Evolutionary conservation across 2,113 vertebrate genomes (phyloP).

Genomic region (Thinocorus orbignyianus): DNA sequence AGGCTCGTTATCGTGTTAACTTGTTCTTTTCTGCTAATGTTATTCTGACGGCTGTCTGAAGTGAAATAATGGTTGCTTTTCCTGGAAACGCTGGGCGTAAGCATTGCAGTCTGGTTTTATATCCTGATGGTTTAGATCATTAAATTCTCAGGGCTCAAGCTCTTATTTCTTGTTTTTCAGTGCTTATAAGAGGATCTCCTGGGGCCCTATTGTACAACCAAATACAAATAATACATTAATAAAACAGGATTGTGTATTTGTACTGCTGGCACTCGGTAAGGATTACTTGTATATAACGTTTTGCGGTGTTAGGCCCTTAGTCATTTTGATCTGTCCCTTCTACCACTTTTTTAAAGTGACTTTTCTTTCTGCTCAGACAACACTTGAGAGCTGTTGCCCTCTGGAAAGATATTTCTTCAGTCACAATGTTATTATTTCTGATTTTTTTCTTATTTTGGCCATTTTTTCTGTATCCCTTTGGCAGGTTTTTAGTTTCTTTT

Average conservation of each 20-base stretch:
- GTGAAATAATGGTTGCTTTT: not conserved
- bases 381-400: not conserved
- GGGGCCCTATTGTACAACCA: not conserved
- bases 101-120: not conserved
- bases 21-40: not conserved
- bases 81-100: not conserved
- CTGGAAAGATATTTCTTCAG: not conserved
- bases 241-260: not conserved
- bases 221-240: slow-evolving; percentile 37
- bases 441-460: not conserved
- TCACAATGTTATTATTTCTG: not conserved
- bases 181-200: slow-evolving; percentile 15
- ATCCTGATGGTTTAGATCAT: not conserved
- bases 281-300: not conserved
- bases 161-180: slow-evolving; percentile 25
- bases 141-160: not conserved
- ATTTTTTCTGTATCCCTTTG: not conserved
- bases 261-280: not conserved
- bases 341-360: not conserved
- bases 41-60: not conserved
- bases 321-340: not conserved
- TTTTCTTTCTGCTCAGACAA: not conserved
- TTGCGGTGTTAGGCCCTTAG: not conserved
- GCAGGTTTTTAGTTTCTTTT: not conserved
- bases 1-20: not conserved